These are phyloP conservation scores for Drosophila antonietae DNA, from an alignment of 2,888 invertebrate genomes.

Conservation along the genomic window DNA sequence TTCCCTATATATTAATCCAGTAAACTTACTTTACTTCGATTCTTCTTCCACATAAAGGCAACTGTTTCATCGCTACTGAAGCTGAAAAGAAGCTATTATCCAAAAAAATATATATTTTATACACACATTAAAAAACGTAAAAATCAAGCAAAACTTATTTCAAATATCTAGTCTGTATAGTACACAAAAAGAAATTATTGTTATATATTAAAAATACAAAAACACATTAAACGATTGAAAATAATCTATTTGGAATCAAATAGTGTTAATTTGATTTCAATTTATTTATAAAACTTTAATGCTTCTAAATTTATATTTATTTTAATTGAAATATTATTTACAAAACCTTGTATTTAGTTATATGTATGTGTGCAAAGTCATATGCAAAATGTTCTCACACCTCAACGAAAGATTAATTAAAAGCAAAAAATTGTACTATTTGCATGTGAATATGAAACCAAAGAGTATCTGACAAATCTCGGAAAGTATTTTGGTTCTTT, in stretches of 20 bases:
- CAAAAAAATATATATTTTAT: too few relatives aligned
- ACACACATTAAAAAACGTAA: too few relatives aligned
- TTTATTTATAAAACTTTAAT: background rate
- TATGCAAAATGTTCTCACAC: background rate
- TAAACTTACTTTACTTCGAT: too few relatives aligned
- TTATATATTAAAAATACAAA: too few relatives aligned
- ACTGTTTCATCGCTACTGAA: too few relatives aligned
- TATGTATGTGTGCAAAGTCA: background rate
- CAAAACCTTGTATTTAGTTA: background rate
- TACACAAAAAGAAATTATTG: too few relatives aligned
- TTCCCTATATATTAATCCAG: too few relatives aligned
- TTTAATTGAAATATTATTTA: background rate
- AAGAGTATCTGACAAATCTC: slow-evolving; percentile 16
- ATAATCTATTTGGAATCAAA: background rate
- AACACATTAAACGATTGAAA: too few relatives aligned
- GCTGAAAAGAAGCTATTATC: too few relatives aligned
- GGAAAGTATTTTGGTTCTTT: slow-evolving; percentile 1
- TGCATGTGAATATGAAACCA: background rate
- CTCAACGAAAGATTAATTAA: background rate
- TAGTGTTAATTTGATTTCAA: background rate
- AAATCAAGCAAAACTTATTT: too few relatives aligned
- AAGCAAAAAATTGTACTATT: slow-evolving; percentile 7
- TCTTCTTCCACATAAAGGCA: too few relatives aligned
- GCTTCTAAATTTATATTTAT: background rate
- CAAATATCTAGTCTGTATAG: too few relatives aligned